phyloP scores from a whole-genome alignment of 1,140 invertebrate species.

The Drosophila baimaii region DNA sequence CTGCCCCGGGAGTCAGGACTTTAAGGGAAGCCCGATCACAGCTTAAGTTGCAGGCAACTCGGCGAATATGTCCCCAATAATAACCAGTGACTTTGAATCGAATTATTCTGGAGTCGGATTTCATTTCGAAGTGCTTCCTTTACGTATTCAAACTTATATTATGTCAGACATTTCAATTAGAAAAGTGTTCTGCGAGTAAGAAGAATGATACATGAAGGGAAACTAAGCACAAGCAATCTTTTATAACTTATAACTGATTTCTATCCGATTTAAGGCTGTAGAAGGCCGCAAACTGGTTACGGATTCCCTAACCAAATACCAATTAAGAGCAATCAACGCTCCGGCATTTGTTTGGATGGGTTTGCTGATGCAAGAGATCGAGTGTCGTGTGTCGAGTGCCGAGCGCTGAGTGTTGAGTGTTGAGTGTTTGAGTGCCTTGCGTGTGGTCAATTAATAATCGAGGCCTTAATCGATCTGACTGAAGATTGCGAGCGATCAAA shows the following conservation, averaged over 20 bases:
- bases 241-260: slow-evolving; percentile 1
- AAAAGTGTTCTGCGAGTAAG: background rate
- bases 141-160: background rate
- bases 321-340: slow-evolving; percentile 44
- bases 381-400: slow-evolving; percentile 6
- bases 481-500: slow-evolving; percentile 6
- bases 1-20: slow-evolving; percentile 12
- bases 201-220: too few species aligned
- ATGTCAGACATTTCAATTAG: background rate
- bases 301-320: slow-evolving; percentile 27
- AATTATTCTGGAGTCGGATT: slow-evolving; percentile 1
- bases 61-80: background rate
- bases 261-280: background rate
- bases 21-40: slow-evolving; percentile 5
- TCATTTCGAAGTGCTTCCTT: background rate
- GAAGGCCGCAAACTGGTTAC: slow-evolving; percentile 28
- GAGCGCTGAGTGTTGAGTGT: background rate
- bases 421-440: slow-evolving; percentile 12
- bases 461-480: slow-evolving; percentile 26
- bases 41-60: background rate
- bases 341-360: slow-evolving; percentile 22
- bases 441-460: slow-evolving; percentile 39
- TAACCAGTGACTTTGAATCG: background rate
- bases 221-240: background rate
- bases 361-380: slow-evolving; percentile 21